Base-by-base conservation (phyloP, 2,797 vertebrate genomes). In the Acipenser oxyrinchus region DNA sequence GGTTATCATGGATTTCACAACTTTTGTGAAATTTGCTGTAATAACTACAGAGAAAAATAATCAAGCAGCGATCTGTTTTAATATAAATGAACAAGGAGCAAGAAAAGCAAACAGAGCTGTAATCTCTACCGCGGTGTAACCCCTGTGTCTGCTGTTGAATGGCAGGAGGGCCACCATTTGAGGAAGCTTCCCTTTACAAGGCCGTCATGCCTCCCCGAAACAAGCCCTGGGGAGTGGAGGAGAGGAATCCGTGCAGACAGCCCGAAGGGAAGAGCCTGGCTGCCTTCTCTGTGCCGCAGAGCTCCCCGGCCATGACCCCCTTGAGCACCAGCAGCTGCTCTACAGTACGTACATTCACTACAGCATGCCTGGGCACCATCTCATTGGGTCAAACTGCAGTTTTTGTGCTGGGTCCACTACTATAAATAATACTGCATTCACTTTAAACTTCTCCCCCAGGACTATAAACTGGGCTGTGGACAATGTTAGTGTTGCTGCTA, bases 291-390 rank as follows among this genome's bases (percentile, higher is more conserved):
- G 74, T 90, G 71, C 91, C 89, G 71, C 95, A 95, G 84, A 84
- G 77, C 0, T 85, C 82, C 0, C 79, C 88, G 0, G 89, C 90
- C 76, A 96, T 85, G 74, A 84, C 83, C 69, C 96, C 94, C 0
- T 93, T 95, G 1, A 96, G 92, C 83, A 88, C 77, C 81, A 87
- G 93, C 75, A 94, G 91, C 77, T 97, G 95, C 78, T 99, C 96
- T 79, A 93, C 95, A 77, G 96, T 98, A 83, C 86, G 86, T 72
- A 13, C 55, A 11, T 37, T 37, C 37, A 37, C 18, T 18, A 18
- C 18, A 67, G 37, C 12, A 48, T 3, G 12, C n/a, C 53, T 55
- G 53, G 53, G 53, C 53, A 6, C n/a, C 7, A 9, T 55, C n/a
- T 4, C 9, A 55, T 37, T 37, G 37, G 37, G 37, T 37, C 37